These are phyloP conservation scores for Emmelina monodactyla DNA, from an alignment of 2,888 invertebrate genomes.

Conservation along the genomic window DNA sequence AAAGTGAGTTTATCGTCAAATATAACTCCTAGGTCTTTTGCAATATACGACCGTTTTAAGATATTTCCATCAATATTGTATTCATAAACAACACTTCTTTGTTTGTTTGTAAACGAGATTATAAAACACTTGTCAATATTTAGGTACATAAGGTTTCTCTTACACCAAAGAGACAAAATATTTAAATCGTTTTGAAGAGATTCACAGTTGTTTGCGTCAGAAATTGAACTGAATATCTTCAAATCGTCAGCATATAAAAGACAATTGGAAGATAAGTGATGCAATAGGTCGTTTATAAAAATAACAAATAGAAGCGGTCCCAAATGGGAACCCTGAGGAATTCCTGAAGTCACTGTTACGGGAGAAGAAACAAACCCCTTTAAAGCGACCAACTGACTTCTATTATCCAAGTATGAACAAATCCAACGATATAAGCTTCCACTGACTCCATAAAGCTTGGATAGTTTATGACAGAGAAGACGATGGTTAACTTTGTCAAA, in stretches of 20 bases:
- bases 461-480: conserved; percentile 3
- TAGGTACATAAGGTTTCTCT: neutral
- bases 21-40: too few relatives aligned
- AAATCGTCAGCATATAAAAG: conserved; percentile 7
- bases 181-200: neutral
- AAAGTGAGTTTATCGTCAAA: too few relatives aligned
- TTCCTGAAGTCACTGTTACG: too few relatives aligned
- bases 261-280: neutral
- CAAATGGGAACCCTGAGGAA: conserved; percentile 9
- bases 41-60: too few relatives aligned
- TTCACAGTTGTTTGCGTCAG: neutral
- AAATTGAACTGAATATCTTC: conserved; percentile 3
- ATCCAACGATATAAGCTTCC: conserved; percentile 6
- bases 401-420: conserved; percentile 3
- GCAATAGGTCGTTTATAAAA: conserved; percentile 4
- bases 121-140: neutral
- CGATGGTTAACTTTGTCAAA: conserved; percentile 8
- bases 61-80: too few relatives aligned
- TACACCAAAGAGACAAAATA: neutral
- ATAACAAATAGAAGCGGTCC: conserved; percentile 6
- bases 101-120: conserved; percentile 1
- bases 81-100: too few relatives aligned
- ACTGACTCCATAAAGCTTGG: conserved; percentile 2
- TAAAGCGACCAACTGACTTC: conserved; percentile 7
- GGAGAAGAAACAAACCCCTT: conserved; percentile 3